Percentiles rank a stretch among this genome's conserved stretches.
These are phyloP conservation scores for Ostrea edulis DNA, from an alignment of 1,140 invertebrate genomes.

Conservation along the genomic window DNA sequence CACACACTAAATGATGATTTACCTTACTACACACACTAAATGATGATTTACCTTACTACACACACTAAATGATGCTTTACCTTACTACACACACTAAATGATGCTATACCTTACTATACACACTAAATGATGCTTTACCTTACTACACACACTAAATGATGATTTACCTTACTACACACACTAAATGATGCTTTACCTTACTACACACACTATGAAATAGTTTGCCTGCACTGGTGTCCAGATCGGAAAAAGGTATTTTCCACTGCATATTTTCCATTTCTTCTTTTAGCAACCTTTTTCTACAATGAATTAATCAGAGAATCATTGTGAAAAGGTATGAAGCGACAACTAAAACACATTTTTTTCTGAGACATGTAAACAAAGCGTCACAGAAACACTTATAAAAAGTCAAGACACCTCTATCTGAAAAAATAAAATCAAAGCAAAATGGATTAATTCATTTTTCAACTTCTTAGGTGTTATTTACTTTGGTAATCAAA, in stretches of 20 bases:
- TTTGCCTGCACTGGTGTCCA: conserved; percentile 27
- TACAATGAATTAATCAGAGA: neutral
- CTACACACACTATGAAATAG: conserved; percentile 14
- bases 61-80: no score
- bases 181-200: conserved; percentile 2
- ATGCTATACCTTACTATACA: no score
- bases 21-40: no score
- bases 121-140: no score
- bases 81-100: no score
- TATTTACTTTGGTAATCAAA: no score
- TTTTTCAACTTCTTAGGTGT: no score
- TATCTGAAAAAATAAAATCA: neutral
- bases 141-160: no score
- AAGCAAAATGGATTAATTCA: neutral
- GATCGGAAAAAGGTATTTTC: conserved; percentile 39
- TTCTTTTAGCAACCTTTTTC: neutral
- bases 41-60: no score
- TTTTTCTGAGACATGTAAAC: neutral
- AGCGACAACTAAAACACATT: no score
- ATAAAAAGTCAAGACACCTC: neutral
- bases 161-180: no score
- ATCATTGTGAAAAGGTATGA: neutral
- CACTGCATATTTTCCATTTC: conserved; percentile 49
- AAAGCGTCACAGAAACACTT: neutral
- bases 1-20: no score